Conservation (phyloP, 2,797 vertebrate genomes). For the Peromyscus aztecus region DNA sequence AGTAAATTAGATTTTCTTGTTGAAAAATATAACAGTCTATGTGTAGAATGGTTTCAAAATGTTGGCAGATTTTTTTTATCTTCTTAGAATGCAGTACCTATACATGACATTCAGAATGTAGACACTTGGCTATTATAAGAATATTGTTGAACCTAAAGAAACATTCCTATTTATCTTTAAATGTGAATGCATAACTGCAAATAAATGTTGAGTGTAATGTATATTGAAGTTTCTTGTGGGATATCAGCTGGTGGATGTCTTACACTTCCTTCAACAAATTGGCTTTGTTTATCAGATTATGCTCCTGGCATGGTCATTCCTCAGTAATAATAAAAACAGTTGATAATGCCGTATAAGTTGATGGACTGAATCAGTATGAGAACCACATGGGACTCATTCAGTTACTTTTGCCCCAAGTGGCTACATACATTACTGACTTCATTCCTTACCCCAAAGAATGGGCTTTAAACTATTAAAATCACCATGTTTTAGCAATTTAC, state of each 20-base stretch:
- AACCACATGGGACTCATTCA: conserved; percentile 29
- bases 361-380: conserved; percentile 42
- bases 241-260: conserved; percentile 87
- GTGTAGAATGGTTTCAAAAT: conserved; percentile 69
- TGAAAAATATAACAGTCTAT: conserved; percentile 65
- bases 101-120: conserved; percentile 78
- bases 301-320: conserved; percentile 18
- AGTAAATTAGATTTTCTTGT: conserved; percentile 67
- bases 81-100: conserved; percentile 82
- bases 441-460: conserved; percentile 25
- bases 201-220: conserved; percentile 98
- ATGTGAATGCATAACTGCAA: conserved; percentile 96
- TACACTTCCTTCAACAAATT: conserved; percentile 64
- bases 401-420: conserved; percentile 58
- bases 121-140: conserved; percentile 77
- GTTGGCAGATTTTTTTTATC: conserved; percentile 59
- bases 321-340: conserved; percentile 44
- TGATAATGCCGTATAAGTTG: conserved; percentile 25
- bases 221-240: conserved; percentile 97
- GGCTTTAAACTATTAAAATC: conserved; percentile 50
- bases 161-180: conserved; percentile 93
- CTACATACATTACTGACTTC: conserved; percentile 54
- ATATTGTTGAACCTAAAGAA: conserved; percentile 80
- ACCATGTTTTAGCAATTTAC: conserved; percentile 30
- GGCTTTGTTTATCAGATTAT: conserved; percentile 70